Evolutionary conservation across 2,113 vertebrate genomes (phyloP).

Genomic region (Oreocharis arfaki): DNA sequence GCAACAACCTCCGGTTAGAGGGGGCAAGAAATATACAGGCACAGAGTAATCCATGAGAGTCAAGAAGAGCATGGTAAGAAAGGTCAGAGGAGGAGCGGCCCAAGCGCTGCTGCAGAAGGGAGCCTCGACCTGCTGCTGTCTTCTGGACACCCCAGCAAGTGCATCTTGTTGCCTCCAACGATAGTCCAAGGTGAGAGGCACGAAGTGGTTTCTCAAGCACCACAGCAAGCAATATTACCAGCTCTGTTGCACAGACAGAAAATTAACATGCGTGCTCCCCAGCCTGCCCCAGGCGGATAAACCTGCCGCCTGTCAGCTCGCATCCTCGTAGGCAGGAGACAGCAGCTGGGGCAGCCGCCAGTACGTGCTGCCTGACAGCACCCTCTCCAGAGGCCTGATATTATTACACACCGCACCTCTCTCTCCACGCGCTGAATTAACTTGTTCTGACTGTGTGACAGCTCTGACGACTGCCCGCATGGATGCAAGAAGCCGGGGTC

Average conservation of each 20-base stretch:
- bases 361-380: conserved; percentile 54
- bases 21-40: background rate
- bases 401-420: conserved; percentile 66
- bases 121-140: fast-evolving
- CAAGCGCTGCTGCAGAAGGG: background rate
- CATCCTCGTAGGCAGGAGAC: background rate
- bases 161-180: background rate
- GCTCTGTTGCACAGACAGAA: background rate
- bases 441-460: conserved; percentile 78
- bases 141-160: background rate
- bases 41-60: background rate
- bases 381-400: conserved; percentile 72
- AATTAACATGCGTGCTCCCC: conserved; percentile 15
- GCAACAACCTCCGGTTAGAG: background rate
- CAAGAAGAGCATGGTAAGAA: background rate
- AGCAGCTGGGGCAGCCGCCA: conserved; percentile 30
- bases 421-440: conserved; percentile 70
- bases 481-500: conserved; percentile 60
- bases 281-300: background rate
- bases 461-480: conserved; percentile 48
- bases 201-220: background rate
- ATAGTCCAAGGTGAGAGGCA: background rate
- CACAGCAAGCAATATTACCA: background rate
- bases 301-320: conserved; percentile 46
- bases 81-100: background rate